Evolutionary conservation across 2,113 vertebrate genomes (phyloP), one percentile per base, ranked within the genome.

Genomic region (Notarius quadriscutis): DNA sequence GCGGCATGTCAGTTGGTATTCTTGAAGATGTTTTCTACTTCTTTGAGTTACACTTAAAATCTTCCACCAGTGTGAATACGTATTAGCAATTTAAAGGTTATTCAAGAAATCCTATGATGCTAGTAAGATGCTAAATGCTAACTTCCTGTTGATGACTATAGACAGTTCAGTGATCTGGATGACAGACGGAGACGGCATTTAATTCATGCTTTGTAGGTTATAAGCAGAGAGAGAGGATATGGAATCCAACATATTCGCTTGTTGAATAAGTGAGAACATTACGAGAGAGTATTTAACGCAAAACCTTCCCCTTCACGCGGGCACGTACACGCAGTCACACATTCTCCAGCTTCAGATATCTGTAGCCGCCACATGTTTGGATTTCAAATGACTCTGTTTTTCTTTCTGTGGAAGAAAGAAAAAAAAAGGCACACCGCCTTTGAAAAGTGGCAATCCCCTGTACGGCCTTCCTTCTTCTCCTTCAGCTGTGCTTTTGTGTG

Each of bases 391-490:
- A 83, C 92, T 93, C 88, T 27, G 84, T 90, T 86, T 91, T 89
- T 88, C 87, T 89, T 69, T 89, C 60, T 86, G 86, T 91, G 75
- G 71, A 53, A 60, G 30, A 81, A 84, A 72, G 67, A 62, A 74
- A 9, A 50, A 81, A 57, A 86, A 74, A 88, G 34, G 34, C 72
- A 55, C 25, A 50, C 65, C 92, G 84, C 92, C 93, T 94, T 91
- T 95, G 91, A 93, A 93, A 94, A 92, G 91, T 89, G 88, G 87
- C 92, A 93, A 94, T 94, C 94, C 94, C 92, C 89, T 94, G 93
- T 92, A 91, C 91, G 90, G 92, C 90, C 91, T 71, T 74, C 69
- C 50, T 90, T 91, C 81, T 83, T 92, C 89, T 94, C 90, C 91
- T 90, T 86, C 89, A 89, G 91, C 87, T 63, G 83, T 85, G 92